These are phyloP conservation scores for Empis stercorea DNA, from an alignment of 2,888 invertebrate genomes.

Conservation along the genomic window DNA sequence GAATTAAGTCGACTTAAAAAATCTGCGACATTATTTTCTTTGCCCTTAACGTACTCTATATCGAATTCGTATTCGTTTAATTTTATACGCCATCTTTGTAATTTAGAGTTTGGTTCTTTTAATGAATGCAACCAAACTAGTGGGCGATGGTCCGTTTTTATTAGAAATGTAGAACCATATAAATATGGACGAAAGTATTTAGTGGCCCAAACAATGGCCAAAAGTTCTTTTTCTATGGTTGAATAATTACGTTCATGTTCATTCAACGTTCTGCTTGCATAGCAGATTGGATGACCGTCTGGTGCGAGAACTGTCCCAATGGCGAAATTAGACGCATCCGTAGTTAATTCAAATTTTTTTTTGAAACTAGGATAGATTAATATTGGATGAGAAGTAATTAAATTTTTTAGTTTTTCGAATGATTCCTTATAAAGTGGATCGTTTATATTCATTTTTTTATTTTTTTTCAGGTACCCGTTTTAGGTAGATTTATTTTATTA, in stretches of 20 bases:
- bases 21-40: no score
- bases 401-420: constrained; percentile 5
- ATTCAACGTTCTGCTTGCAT: background rate
- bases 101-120: no score
- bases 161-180: constrained; percentile 1
- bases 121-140: no score
- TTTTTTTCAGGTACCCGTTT: constrained; percentile 1
- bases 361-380: constrained; percentile 2
- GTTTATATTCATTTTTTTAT: constrained; percentile 2
- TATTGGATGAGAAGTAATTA: constrained; percentile 1
- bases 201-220: constrained; percentile 3
- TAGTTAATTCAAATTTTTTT: constrained; percentile 3
- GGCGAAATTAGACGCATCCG: constrained; percentile 4
- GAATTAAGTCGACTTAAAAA: no score
- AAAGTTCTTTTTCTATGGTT: background rate
- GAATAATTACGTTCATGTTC: background rate
- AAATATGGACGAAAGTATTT: constrained; percentile 3
- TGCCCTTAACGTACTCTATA: no score
- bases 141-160: no score
- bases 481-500: background rate
- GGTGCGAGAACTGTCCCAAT: background rate
- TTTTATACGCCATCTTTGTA: no score
- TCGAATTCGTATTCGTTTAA: no score
- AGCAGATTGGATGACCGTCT: no score
- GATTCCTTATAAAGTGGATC: constrained; percentile 4